Evolutionary conservation across 2,888 invertebrate species (phyloP).

Genomic region (Aproaerema taeniolella): DNA sequence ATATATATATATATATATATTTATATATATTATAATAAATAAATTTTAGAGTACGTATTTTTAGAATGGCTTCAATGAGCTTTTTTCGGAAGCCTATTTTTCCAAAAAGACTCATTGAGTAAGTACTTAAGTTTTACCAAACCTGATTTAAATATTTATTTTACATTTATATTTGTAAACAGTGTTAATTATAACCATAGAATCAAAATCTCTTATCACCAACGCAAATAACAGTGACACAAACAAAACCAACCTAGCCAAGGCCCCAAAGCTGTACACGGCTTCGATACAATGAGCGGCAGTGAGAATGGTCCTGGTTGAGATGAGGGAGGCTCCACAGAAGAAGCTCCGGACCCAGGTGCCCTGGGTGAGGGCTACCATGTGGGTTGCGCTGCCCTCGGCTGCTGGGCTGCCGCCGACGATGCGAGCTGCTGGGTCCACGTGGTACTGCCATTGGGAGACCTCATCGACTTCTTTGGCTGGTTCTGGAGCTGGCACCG

Average conservation of each 20-base stretch:
- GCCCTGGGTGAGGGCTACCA: conserved; percentile 29
- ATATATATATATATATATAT: too few species aligned
- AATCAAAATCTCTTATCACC: too few species aligned
- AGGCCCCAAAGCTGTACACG: not conserved
- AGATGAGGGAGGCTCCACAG: conserved; percentile 22
- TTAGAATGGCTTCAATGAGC: too few species aligned
- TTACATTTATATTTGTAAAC: too few species aligned
- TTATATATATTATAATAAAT: too few species aligned
- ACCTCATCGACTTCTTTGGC: conserved; percentile 17
- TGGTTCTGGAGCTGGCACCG: conserved; percentile 41
- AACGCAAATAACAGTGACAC: too few species aligned
- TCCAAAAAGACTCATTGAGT: too few species aligned
- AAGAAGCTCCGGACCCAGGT: conserved; percentile 20
- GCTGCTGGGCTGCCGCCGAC: conserved; percentile 25
- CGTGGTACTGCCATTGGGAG: not conserved
- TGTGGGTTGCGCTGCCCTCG: conserved; percentile 25
- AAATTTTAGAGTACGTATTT: too few species aligned
- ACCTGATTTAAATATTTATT: too few species aligned
- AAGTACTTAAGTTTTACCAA: too few species aligned
- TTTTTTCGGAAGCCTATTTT: too few species aligned
- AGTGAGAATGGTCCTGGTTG: conserved; percentile 17
- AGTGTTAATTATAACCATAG: too few species aligned
- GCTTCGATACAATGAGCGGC: conserved; percentile 22
- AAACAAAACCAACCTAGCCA: not conserved
- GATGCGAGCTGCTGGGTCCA: conserved; percentile 14